phyloP scores from a whole-genome alignment of 2,113 vertebrate species.

The Symphodus melops region DNA sequence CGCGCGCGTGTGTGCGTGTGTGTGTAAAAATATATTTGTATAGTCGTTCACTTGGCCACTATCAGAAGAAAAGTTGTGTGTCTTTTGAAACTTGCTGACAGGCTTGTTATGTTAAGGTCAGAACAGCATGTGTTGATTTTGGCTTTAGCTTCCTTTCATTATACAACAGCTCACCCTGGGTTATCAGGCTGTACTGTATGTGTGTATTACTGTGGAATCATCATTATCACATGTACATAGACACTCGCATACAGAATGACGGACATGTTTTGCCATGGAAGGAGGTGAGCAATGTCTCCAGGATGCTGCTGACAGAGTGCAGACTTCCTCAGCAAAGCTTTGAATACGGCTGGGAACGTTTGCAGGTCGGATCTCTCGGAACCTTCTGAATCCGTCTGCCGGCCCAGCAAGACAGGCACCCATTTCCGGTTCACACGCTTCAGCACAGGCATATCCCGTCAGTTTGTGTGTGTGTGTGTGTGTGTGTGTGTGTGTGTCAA shows the following conservation, averaged over 20 bases:
- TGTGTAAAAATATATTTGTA: neutral
- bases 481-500: conserved; percentile 47
- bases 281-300: conserved; percentile 64
- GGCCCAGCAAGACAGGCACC: conserved; percentile 55
- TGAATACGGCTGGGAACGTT: conserved; percentile 72
- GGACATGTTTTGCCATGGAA: conserved; percentile 64
- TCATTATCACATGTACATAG: conserved; percentile 55
- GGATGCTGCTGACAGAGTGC: conserved; percentile 66
- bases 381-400: conserved; percentile 53
- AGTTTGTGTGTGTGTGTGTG: conserved; percentile 26
- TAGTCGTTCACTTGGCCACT: conserved; percentile 23
- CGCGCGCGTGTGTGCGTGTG: too few species aligned
- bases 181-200: conserved; percentile 71
- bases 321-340: conserved; percentile 64
- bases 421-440: conserved; percentile 79
- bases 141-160: conserved; percentile 59
- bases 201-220: conserved; percentile 37
- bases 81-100: conserved; percentile 54
- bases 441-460: conserved; percentile 25
- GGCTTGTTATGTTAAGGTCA: conserved; percentile 53
- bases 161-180: conserved; percentile 65
- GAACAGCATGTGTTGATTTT: conserved; percentile 65
- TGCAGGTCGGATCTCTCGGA: conserved; percentile 66
- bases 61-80: neutral
- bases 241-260: conserved; percentile 10